A percentile compares a stretch with the other conserved stretches of the same genome.
Conservation (phyloP, 1,140 invertebrate species). For the Propsilocerus akamusi region DNA sequence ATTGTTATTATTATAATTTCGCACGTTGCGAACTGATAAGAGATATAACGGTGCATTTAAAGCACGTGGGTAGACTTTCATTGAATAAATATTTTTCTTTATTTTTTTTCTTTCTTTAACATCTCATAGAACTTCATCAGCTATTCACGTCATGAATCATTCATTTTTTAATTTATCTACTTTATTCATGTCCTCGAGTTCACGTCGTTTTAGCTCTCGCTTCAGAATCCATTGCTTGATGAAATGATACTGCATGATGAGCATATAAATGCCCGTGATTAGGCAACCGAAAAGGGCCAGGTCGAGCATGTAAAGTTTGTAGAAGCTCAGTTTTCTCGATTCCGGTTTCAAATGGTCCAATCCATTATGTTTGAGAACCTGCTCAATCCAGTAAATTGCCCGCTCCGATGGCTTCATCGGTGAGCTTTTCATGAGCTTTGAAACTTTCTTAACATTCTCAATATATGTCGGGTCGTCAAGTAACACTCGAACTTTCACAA, state of each 20-base stretch:
- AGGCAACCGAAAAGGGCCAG: slow-evolving; percentile 14
- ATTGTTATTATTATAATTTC: no score
- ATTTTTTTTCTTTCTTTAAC: no score
- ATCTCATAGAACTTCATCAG: no score
- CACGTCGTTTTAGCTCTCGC: neutral
- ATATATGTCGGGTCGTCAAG: neutral
- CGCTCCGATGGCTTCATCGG: slow-evolving; percentile 27
- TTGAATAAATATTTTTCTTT: no score
- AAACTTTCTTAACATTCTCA: neutral
- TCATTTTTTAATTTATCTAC: slow-evolving; percentile 4
- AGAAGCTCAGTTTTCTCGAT: slow-evolving; percentile 29
- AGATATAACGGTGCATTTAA: no score
- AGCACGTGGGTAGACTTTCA: no score
- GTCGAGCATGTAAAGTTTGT: slow-evolving; percentile 30
- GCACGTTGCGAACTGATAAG: no score
- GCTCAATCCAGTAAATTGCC: slow-evolving; percentile 42
- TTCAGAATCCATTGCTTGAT: neutral
- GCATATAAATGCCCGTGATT: neutral
- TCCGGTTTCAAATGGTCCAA: slow-evolving; percentile 34
- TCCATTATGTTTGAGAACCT: slow-evolving; percentile 37
- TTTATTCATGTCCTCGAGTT: neutral
- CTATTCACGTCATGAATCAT: slow-evolving; percentile 1
- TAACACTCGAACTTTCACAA: neutral
- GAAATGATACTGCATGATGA: neutral
- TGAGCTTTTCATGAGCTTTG: neutral